These are phyloP conservation scores for Drosophila merina DNA, from an alignment of 2,888 invertebrate species.

Conservation along the genomic window DNA sequence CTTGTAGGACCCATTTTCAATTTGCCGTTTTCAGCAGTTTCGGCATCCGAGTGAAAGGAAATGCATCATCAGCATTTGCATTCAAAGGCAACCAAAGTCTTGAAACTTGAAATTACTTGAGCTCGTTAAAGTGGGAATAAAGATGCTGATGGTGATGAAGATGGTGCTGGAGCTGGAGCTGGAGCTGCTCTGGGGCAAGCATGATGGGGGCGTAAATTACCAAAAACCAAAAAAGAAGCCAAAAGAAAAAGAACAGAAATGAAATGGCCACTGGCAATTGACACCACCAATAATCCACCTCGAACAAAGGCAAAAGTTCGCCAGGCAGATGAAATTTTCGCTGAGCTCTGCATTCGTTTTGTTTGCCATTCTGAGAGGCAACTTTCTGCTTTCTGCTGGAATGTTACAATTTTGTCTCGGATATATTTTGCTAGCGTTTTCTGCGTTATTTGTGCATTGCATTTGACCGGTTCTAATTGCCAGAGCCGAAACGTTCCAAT, in stretches of 20 bases:
- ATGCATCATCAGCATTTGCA: slow-evolving; percentile 79
- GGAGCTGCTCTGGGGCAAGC: slow-evolving; percentile 3
- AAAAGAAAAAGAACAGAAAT: slow-evolving; percentile 23
- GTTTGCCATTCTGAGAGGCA: slow-evolving; percentile 44
- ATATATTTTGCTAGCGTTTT: slow-evolving; percentile 23
- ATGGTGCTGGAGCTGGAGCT: slow-evolving; percentile 10
- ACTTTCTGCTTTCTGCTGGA: slow-evolving; percentile 37
- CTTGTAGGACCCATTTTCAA: slow-evolving; percentile 75
- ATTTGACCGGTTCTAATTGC: slow-evolving; percentile 62
- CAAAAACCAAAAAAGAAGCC: slow-evolving; percentile 48
- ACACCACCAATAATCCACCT: slow-evolving; percentile 69
- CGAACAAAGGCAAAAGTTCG: slow-evolving; percentile 53
- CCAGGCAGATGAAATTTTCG: slow-evolving; percentile 59
- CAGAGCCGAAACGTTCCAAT: slow-evolving; percentile 60
- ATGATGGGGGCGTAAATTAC: slow-evolving; percentile 67
- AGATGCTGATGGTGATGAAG: slow-evolving; percentile 15
- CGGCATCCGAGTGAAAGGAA: slow-evolving; percentile 67
- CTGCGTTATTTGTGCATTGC: slow-evolving; percentile 38
- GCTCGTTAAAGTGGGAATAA: slow-evolving; percentile 48
- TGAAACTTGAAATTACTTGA: slow-evolving; percentile 72
- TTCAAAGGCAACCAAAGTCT: slow-evolving; percentile 50
- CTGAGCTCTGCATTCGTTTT: slow-evolving; percentile 70
- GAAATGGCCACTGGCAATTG: slow-evolving; percentile 76
- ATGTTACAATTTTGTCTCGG: slow-evolving; percentile 2
- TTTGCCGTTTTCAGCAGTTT: slow-evolving; percentile 71